Base-by-base conservation (phyloP, 2,113 vertebrate genomes). In the Agapornis roseicollis region DNA sequence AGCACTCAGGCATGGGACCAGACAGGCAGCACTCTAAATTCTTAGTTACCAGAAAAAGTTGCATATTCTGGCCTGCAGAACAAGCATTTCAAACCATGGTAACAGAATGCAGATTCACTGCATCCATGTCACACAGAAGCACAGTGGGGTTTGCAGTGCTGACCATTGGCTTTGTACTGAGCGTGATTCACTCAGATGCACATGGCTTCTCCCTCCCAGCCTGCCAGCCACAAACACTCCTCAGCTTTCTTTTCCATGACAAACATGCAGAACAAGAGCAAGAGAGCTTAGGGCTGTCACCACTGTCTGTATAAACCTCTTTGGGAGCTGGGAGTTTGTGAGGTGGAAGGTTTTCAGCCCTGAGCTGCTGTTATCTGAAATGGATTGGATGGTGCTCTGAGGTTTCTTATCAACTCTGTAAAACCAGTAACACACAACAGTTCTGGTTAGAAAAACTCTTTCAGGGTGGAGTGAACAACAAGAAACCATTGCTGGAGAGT, bases 1-100 rank as follows among this genome's bases (percentile, higher is more conserved):
- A 0, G 9, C 0, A 0, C 70, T 41, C 17, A 71, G 42, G 35
- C 8, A 8, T 0, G 5, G 13, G 37, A 77, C 35, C 44, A 61
- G 44, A 25, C 37, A 33, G 33, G 39, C 13, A 77, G 39, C 47
- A 16, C 55, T 41, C 17, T 25, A 5, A 56, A 83, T 49, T 73
- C 76, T 65, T 17, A 20, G 17, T 42, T 44, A 10, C 53, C 49
- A 66, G 46, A 42, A 73, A 79, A 65, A 27, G 23, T 2, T 72
- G 19, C 41, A 17, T 69, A 10, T 28, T 47, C 39, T 53, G 19
- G 20, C 17, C 18, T 31, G 55, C 64, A 64, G 65, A 19, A 52
- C 4, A 5, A 44, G 22, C 23, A 39, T 33, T 42, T 63, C 56
- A 53, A 63, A 5, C 23, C 22, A 2, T 0, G 9, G 24, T 24